Percentiles rank a stretch among this genome's conserved stretches.
phyloP scores from a whole-genome alignment of 1,140 invertebrate species.

The Microplitis mediator region DNA sequence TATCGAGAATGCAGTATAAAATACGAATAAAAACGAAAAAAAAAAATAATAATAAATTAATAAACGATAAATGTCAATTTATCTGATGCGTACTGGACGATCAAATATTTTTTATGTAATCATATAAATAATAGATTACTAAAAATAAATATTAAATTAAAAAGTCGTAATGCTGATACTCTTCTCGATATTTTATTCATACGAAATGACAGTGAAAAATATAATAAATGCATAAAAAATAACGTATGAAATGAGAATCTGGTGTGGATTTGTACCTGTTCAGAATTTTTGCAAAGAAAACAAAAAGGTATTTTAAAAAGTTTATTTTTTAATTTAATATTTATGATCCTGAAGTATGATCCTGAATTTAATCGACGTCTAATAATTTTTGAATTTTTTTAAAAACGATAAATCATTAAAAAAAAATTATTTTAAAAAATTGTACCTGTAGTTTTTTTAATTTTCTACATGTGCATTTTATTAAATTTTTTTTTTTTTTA shows the following conservation, averaged over 20 bases:
- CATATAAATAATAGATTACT: slow-evolving; percentile 1
- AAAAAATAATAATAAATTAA: background rate
- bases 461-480: no score
- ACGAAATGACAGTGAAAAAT: background rate
- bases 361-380: no score
- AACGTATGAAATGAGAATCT: slow-evolving; percentile 12
- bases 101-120: slow-evolving; percentile 25
- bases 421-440: no score
- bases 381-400: no score
- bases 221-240: slow-evolving; percentile 2
- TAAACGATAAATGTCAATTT: slow-evolving; percentile 26
- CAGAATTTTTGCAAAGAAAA: slow-evolving; percentile 17
- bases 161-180: background rate
- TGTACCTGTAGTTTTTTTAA: no score
- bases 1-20: slow-evolving; percentile 20
- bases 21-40: background rate
- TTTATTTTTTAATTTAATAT: background rate
- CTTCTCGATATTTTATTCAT: slow-evolving; percentile 24
- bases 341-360: no score
- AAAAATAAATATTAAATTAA: background rate
- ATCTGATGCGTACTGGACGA: slow-evolving; percentile 29
- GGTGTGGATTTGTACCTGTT: slow-evolving; percentile 27
- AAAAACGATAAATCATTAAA: no score
- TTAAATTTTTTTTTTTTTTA: slow-evolving; percentile 3
- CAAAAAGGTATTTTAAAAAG: background rate